A percentile compares a stretch with the other conserved stretches of the same genome.
phyloP scores from a whole-genome alignment of 2,113 vertebrate species.

The Butastur rufipennis region DNA sequence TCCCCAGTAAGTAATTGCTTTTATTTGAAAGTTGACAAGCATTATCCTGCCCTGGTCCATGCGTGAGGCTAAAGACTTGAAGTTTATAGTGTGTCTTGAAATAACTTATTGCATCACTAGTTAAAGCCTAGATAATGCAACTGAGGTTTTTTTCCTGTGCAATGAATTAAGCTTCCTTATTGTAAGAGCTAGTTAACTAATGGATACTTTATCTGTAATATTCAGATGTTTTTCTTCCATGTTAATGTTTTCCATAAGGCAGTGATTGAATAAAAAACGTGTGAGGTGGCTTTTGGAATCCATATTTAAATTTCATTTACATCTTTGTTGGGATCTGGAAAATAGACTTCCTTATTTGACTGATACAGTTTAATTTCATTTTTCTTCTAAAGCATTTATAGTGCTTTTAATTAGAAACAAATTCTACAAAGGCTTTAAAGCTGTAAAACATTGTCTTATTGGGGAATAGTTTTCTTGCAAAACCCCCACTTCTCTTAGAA shows the following conservation, averaged over 20 bases:
- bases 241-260: constrained; percentile 28
- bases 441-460: neutral
- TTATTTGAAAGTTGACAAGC: constrained; percentile 43
- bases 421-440: neutral
- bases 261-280: neutral
- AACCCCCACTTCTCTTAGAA: neutral
- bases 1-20: constrained; percentile 34
- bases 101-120: constrained; percentile 4
- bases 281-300: constrained; percentile 36
- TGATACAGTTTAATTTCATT: neutral
- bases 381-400: neutral
- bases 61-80: neutral
- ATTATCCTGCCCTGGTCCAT: neutral
- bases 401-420: neutral
- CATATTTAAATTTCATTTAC: neutral
- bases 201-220: constrained; percentile 48
- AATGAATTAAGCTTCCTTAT: constrained; percentile 48
- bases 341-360: constrained; percentile 46
- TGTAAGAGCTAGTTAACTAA: constrained; percentile 45
- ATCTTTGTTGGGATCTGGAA: constrained; percentile 55
- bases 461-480: neutral
- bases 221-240: neutral
- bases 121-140: constrained; percentile 30
- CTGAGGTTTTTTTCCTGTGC: neutral
- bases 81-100: constrained; percentile 46